Base-by-base conservation (phyloP, 2,113 vertebrate species). In the Camelus dromedarius region DNA sequence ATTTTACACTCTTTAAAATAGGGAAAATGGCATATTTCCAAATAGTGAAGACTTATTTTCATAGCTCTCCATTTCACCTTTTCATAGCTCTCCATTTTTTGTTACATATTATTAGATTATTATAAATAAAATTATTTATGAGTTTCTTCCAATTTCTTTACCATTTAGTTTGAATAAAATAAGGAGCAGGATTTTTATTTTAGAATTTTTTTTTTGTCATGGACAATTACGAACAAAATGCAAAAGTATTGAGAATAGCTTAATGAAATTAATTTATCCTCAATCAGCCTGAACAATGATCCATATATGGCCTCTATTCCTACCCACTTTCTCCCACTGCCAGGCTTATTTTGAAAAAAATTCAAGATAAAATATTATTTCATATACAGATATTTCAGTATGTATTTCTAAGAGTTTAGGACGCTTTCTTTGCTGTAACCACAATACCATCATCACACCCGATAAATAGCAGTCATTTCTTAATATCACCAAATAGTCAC, bases 21-120 rank as follows among this genome's bases (percentile, higher is more conserved):
- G 67, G 62, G 48, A 48, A 85, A 66, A 89, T 89, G 79, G 48
- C 50, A 26, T 67, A 86, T 93, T 92, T 95, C 84, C 93, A 89
- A 67, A 28, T 72, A n/a, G 26, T 64, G 4, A 28, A 81, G 28
- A 72, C 35, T 75, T 62, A 72, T 52, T 69, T 60, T 42, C 62
- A 75, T 72, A 75, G 22, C 32, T 58, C 58, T 60, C 56, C 26
- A 69, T 90, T 81, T 94, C 16, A 60, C 30, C 32, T 70, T 94
- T 75, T 48, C 13, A 70, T 64, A 89, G 38, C 18, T 46, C 56
- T 70, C 7, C 26, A 30, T 96, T 89, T 92, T 67, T 38, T 83
- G 12, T 87, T 93, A 28, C 7, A n/a, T 81, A n/a, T 93, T 56
- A 69, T 46, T 3, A 76, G 95, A 75, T 69, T 84, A 32, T 67